Evolutionary conservation across 2,888 invertebrate genomes (phyloP).

Genomic region (Creontiades dilutus): DNA sequence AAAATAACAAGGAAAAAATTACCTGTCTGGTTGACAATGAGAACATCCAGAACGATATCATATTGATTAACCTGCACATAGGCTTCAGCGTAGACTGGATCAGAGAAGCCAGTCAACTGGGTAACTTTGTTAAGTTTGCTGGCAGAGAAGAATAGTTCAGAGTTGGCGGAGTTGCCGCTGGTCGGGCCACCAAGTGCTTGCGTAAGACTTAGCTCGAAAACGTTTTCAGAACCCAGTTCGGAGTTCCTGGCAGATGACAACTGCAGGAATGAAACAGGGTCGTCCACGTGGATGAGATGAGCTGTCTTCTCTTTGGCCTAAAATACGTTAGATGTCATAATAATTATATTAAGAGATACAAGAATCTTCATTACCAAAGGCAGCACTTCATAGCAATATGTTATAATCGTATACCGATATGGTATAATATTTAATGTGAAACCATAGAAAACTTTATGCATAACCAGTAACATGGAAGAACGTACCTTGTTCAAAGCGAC

Average conservation of each 20-base stretch:
- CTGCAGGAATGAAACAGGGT: conserved; percentile 91
- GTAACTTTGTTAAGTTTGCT: conserved; percentile 79
- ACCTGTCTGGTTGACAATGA: conserved; percentile 98
- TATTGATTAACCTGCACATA: conserved; percentile 99
- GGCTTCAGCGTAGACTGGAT: conserved; percentile 99
- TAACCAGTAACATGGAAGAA: not conserved
- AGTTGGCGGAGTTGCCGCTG: conserved; percentile 80
- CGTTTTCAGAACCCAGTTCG: conserved; percentile 85
- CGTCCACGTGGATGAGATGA: conserved; percentile 80
- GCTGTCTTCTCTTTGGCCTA: conserved; percentile 78
- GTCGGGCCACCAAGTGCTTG: conserved; percentile 84
- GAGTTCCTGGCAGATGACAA: conserved; percentile 84
- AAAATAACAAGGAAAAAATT: conserved; percentile 11
- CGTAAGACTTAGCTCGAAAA: conserved; percentile 95
- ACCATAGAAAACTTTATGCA: too few species aligned
- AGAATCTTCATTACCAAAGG: too few species aligned
- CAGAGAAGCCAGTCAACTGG: conserved; percentile 98
- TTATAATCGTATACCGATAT: too few species aligned
- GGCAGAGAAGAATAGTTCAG: conserved; percentile 78
- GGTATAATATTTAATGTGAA: too few species aligned
- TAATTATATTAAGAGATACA: too few species aligned
- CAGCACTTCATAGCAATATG: too few species aligned
- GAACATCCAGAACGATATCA: conserved; percentile 98
- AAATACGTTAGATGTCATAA: conserved; percentile 1
- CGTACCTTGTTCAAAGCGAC: conserved; percentile 81